Conservation (phyloP, 2,113 vertebrate genomes). For the Myotis davidii region DNA sequence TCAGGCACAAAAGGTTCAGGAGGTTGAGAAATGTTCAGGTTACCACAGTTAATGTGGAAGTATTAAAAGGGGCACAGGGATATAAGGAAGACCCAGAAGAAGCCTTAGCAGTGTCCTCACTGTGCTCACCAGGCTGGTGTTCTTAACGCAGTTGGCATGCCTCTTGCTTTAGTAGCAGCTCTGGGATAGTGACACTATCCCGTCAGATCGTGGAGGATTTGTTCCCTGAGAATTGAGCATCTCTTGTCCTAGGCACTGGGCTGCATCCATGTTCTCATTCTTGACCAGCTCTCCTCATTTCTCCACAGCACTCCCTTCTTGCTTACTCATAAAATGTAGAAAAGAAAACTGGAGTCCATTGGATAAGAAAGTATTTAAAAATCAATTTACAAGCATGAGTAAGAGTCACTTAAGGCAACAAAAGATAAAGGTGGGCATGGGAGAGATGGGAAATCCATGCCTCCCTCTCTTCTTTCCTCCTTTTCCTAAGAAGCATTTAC, state of each 20-base stretch:
- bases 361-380: constrained; percentile 50
- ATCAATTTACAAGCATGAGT: constrained; percentile 50
- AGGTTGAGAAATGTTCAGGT: not conserved
- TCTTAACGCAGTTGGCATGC: not conserved
- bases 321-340: not conserved
- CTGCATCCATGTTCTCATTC: rapidly evolving
- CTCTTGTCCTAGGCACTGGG: not conserved
- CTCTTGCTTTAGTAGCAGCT: not conserved
- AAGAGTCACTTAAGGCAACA: not conserved
- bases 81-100: not conserved
- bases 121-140: not conserved
- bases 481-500: not conserved
- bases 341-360: constrained; percentile 37
- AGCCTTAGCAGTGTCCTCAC: no score
- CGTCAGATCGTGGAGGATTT: not conserved
- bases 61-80: not conserved
- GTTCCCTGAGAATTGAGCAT: not conserved
- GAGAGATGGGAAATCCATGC: not conserved
- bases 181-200: not conserved
- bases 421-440: not conserved
- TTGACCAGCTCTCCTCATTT: not conserved
- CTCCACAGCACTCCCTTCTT: not conserved
- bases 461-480: not conserved
- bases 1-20: not conserved
- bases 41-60: not conserved